Base-by-base conservation (phyloP, 2,888 invertebrate genomes). In the Endomychus coccineus region DNA sequence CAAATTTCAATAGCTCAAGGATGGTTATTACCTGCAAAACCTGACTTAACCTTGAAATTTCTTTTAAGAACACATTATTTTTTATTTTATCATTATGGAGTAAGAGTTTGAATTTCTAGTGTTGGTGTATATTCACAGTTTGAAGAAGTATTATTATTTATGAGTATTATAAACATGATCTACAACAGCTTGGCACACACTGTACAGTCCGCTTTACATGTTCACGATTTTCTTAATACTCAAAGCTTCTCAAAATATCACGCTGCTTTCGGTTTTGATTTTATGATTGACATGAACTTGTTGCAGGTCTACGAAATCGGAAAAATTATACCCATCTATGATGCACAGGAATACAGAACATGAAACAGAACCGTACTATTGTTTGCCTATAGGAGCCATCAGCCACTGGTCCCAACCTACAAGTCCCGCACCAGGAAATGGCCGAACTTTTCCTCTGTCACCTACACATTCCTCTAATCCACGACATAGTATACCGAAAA, bases 321-420 rank as follows among this genome's bases (percentile, higher is more conserved):
- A 94, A 66, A 91, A 92, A 69, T 73, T 91, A 62, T 92, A 92
- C 65, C 90, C 90, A 19, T 89, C 89, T 43, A 89, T 90, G 89
- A 68, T 90, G 55, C 87, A 82, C 52, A 71, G 84, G 44, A 84
- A 82, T 56, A 78, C 81, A 50, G 78, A 87, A 54, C 84, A 86
- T 41, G 88, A 89, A 62, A 79, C 83, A 46, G 89, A 88, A 59
- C 85, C 87, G 1, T 87, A 87, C 64, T 87, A 87, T 62, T 87
- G 87, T 63, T 73, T 87, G 48, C 87, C 87, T 1, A 82, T 87
- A 41, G 77, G 78, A 39, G 68, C 70, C 22, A 46, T 64, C n/a
- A 64, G 62, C 36, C 76, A 78, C 47, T 78, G 78, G 73, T 81
- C 81, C 28, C 82, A 83, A 51, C 82, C 82, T 25, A 82, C 82